These are phyloP conservation scores for Tachycineta bicolor DNA, from an alignment of 2,113 vertebrate genomes.

Conservation along the genomic window DNA sequence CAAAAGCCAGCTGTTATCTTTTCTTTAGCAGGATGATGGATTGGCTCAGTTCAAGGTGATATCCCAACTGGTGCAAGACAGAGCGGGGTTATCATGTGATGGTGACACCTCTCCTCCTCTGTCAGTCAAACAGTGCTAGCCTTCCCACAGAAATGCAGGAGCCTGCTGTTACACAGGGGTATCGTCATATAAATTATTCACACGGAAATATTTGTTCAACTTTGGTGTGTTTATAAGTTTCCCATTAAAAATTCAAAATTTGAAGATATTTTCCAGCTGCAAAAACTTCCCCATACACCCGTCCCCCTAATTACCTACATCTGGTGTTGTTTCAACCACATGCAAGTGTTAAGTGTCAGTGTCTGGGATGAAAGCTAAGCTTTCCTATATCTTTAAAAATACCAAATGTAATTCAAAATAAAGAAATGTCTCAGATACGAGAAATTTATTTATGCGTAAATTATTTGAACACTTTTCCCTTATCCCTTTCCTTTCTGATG, in stretches of 20 bases:
- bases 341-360: not conserved
- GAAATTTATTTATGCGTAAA: not conserved
- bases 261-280: slow-evolving; percentile 38
- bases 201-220: not conserved
- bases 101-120: not conserved
- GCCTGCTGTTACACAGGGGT: not conserved
- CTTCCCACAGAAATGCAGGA: not conserved
- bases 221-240: not conserved
- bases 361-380: not conserved
- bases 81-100: not conserved
- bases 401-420: not conserved
- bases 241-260: slow-evolving; percentile 38
- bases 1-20: not conserved
- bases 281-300: slow-evolving; percentile 16
- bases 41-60: slow-evolving; percentile 5
- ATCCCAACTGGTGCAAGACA: not conserved
- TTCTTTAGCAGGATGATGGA: slow-evolving; percentile 8
- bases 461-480: not conserved
- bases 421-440: not conserved
- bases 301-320: not conserved
- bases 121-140: not conserved
- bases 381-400: not conserved
- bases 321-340: not conserved
- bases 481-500: not conserved
- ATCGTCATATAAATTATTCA: slow-evolving; percentile 18